Conservation (phyloP, 2,888 invertebrate genomes). For the Pardosa pseudoannulata region DNA sequence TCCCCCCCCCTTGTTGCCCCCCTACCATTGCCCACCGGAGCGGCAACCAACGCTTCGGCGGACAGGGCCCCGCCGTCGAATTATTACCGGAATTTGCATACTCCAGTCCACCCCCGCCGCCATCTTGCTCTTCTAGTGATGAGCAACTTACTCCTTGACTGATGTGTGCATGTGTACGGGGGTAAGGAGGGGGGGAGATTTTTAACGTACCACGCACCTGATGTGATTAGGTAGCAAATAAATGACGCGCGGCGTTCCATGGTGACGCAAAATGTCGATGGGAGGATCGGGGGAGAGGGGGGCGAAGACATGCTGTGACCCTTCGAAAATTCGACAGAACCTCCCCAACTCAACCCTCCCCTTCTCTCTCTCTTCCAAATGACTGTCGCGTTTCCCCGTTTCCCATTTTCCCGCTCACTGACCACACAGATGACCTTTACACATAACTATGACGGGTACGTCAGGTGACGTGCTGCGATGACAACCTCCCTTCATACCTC, state of each 20-base stretch:
- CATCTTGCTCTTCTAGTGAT: slow-evolving; percentile 40
- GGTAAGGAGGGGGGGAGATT: slow-evolving; percentile 55
- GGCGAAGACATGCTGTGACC: slow-evolving; percentile 28
- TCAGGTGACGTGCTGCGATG: slow-evolving; percentile 35
- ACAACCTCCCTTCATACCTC: not conserved
- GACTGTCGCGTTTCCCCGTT: slow-evolving; percentile 50
- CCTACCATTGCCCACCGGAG: slow-evolving; percentile 51
- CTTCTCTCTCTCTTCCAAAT: slow-evolving; percentile 19
- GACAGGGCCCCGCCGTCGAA: slow-evolving; percentile 8
- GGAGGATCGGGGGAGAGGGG: slow-evolving; percentile 17
- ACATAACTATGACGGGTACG: slow-evolving; percentile 70
- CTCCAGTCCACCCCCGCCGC: slow-evolving; percentile 23
- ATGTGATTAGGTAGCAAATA: slow-evolving; percentile 71
- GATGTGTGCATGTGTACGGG: too few species aligned
- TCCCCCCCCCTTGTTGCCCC: slow-evolving; percentile 22
- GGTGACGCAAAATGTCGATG: slow-evolving; percentile 8
- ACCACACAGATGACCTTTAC: slow-evolving; percentile 70
- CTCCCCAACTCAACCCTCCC: slow-evolving; percentile 23
- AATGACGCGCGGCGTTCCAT: slow-evolving; percentile 56
- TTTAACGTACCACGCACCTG: slow-evolving; percentile 70
- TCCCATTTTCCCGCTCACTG: slow-evolving; percentile 72
- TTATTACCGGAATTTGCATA: slow-evolving; percentile 67
- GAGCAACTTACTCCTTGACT: slow-evolving; percentile 49
- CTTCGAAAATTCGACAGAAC: slow-evolving; percentile 24
- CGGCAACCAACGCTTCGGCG: slow-evolving; percentile 20